Base-by-base conservation (phyloP, 2,113 vertebrate species). In the Nicator chloris region DNA sequence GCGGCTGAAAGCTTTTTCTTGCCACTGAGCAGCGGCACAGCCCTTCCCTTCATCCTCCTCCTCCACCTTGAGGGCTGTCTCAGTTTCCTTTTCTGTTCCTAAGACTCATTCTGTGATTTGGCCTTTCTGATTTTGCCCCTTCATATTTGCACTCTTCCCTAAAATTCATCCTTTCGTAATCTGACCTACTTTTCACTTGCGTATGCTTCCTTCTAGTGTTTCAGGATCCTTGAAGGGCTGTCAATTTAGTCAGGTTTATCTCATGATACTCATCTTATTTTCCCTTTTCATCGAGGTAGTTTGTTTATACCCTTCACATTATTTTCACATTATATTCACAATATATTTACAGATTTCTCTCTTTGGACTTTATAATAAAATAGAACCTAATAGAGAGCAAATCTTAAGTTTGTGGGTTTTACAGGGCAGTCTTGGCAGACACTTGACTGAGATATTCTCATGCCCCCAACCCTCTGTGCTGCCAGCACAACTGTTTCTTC, bases 401-500 rank as follows among this genome's bases (percentile, higher is more conserved):
- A 54, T 78, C 54, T 77, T 31, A 61, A 86, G 23, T 83, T 73
- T 7, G 7, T 49, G 59, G 4, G 14, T 81, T 95, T 88, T 54
- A 63, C 27, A 42, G 57, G 33, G 18, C 33, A 42, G 39, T 86
- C 64, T 88, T 90, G 76, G 68, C 64, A 2, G 13, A 59, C 47
- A 6, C 15, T 63, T 59, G 66, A 39, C 90, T 93, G 76, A 83
- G 72, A 75, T 77, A 86, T 35, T 83, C 68, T 93, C 63, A 18
- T 92, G 76, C 10, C 45, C 51, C 11, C 30, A 65, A 19, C 54
- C 23, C 31, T 86, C 85, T 1, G 1, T 90, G 63, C 75, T 93
- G 90, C 75, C 82, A 93, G 92, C 82, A 73, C 71, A 90, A 96
- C 88, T 96, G 75, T 86, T 94, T 88, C 90, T 94, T 92, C 82